Evolutionary conservation across 2,888 invertebrate species (phyloP).

Genomic region (Eristalis arbustorum): DNA sequence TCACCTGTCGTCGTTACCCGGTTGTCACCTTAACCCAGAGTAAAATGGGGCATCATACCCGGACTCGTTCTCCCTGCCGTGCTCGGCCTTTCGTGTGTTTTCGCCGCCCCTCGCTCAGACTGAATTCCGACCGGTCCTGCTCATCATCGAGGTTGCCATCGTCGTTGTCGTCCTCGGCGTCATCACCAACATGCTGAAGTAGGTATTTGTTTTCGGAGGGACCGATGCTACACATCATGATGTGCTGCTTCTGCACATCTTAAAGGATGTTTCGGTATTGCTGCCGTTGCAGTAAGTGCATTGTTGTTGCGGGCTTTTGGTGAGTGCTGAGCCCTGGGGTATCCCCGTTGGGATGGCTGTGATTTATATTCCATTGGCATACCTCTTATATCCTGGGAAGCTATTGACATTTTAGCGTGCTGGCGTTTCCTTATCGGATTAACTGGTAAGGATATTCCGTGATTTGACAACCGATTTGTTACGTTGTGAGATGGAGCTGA

Average conservation of each 20-base stretch:
- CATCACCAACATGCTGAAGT: slow-evolving; percentile 30
- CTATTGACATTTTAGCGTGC: slow-evolving; percentile 62
- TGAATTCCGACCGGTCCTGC: not conserved
- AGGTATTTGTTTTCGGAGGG: slow-evolving; percentile 47
- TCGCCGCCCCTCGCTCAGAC: not conserved
- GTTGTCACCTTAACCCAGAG: slow-evolving; percentile 6
- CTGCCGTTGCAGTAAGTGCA: slow-evolving; percentile 50
- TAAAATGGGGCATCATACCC: not conserved
- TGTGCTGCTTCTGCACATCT: slow-evolving; percentile 47
- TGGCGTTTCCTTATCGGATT: slow-evolving; percentile 61
- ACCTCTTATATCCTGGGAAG: slow-evolving; percentile 47
- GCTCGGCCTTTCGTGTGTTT: slow-evolving; percentile 10
- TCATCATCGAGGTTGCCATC: not conserved
- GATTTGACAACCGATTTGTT: slow-evolving; percentile 56
- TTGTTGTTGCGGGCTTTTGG: slow-evolving; percentile 22
- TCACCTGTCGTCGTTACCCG: slow-evolving; percentile 36
- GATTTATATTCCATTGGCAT: slow-evolving; percentile 61
- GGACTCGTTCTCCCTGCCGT: not conserved
- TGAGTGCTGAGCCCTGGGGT: not conserved
- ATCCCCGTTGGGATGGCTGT: slow-evolving; percentile 11
- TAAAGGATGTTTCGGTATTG: slow-evolving; percentile 47
- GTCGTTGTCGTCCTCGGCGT: not conserved
- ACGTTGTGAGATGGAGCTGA: slow-evolving; percentile 8
- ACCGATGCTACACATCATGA: slow-evolving; percentile 42
- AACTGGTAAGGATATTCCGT: slow-evolving; percentile 40